phyloP scores from a whole-genome alignment of 2,888 invertebrate genomes.

The Lithophane ornitopus region DNA sequence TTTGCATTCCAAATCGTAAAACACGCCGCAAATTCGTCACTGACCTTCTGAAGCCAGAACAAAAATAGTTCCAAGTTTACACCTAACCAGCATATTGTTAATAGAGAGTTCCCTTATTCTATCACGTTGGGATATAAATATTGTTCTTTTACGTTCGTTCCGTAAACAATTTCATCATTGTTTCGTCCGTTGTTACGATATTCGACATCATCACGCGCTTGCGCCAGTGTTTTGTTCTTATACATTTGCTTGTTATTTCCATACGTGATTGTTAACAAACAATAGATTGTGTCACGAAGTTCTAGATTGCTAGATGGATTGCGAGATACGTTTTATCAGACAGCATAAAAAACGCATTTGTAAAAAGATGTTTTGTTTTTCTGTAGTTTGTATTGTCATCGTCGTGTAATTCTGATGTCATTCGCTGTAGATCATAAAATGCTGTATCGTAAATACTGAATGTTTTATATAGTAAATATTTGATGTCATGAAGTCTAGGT shows the following conservation, averaged over 20 bases:
- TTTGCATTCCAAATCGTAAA: constrained; percentile 36
- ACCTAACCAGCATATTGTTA: constrained; percentile 18
- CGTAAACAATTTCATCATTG: constrained; percentile 63
- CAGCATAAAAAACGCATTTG: constrained; percentile 1
- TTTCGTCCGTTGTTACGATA: constrained; percentile 39
- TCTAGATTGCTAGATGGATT: constrained; percentile 14
- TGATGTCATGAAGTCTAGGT: constrained; percentile 21
- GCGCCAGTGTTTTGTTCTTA: constrained; percentile 21
- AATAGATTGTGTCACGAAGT: constrained; percentile 24
- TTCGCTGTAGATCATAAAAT: constrained; percentile 18
- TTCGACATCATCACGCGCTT: constrained; percentile 24
- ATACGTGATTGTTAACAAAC: constrained; percentile 34
- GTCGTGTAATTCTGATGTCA: constrained; percentile 44
- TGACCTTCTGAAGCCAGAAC: constrained; percentile 19
- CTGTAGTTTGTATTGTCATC: neutral
- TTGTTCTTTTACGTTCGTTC: constrained; percentile 42
- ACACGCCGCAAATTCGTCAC: constrained; percentile 24
- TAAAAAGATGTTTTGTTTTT: constrained; percentile 8
- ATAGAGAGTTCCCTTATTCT: constrained; percentile 42
- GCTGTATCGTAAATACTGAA: constrained; percentile 19
- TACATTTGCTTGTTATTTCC: constrained; percentile 26
- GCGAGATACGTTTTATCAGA: constrained; percentile 1
- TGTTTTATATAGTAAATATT: constrained; percentile 19
- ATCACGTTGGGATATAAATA: constrained; percentile 50
- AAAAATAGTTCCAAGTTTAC: constrained; percentile 39